Percentiles rank a stretch among this genome's conserved stretches.
Conservation (phyloP, 2,113 vertebrate species). For the Chrysochloris asiatica region DNA sequence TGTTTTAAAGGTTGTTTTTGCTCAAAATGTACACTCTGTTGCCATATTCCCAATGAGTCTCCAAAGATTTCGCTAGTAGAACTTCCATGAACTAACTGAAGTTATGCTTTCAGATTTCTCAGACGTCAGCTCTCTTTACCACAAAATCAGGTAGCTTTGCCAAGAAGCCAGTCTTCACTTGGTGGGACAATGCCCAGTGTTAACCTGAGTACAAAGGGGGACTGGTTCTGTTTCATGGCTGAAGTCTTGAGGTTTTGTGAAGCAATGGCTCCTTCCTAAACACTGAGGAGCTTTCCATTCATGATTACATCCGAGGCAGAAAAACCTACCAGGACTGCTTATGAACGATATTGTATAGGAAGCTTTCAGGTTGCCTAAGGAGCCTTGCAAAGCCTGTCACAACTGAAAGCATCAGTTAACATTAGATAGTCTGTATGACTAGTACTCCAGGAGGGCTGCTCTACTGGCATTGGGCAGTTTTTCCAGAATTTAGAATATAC, state of each 20-base stretch:
- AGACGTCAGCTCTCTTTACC: constrained; percentile 19
- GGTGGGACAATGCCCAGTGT: neutral
- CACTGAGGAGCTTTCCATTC: neutral
- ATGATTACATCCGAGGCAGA: constrained; percentile 9
- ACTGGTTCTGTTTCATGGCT: neutral
- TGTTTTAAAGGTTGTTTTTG: constrained; percentile 14
- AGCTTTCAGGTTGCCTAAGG: neutral
- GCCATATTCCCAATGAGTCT: neutral
- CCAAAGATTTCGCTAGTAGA: neutral
- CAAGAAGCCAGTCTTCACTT: neutral
- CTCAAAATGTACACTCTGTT: neutral
- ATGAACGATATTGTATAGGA: neutral
- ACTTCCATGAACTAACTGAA: neutral
- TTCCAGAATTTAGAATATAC: constrained; percentile 18
- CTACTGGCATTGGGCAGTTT: constrained; percentile 25
- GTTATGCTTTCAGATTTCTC: neutral
- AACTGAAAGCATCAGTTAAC: neutral
- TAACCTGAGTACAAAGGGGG: neutral
- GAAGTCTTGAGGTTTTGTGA: constrained; percentile 13
- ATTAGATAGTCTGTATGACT: neutral
- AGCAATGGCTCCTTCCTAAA: neutral
- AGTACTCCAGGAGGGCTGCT: neutral
- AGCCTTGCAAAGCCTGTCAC: neutral
- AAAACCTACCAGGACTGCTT: constrained; percentile 5
- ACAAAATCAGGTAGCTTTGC: constrained; percentile 27